A percentile compares a stretch with the other conserved stretches of the same genome.
Conservation (phyloP, 2,113 vertebrate genomes). For the Scatophagus argus region DNA sequence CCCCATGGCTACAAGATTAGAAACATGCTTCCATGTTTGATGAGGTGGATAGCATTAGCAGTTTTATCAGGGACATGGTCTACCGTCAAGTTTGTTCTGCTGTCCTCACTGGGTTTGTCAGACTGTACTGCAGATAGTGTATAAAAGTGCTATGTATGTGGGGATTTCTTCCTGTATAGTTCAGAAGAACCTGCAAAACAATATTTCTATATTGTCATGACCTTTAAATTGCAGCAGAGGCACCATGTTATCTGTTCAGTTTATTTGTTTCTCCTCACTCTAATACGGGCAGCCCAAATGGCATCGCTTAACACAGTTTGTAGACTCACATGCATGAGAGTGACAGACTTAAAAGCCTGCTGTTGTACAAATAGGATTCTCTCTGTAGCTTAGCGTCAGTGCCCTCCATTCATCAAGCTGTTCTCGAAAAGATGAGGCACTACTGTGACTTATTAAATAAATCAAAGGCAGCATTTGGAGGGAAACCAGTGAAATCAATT, state of each 20-base stretch:
- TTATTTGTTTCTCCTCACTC: conserved; percentile 43
- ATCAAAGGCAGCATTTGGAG: conserved; percentile 27
- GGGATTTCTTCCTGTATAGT: not conserved
- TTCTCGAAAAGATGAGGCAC: conserved; percentile 20
- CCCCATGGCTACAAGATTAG: conserved; percentile 57
- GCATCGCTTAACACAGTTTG: conserved; percentile 60
- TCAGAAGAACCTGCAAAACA: not conserved
- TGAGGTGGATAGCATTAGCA: conserved; percentile 46
- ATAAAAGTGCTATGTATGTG: no score
- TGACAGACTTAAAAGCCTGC: conserved; percentile 43
- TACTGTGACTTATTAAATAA: conserved; percentile 28
- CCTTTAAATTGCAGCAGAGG: conserved; percentile 44
- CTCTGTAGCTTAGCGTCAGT: conserved; percentile 28
- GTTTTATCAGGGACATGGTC: conserved; percentile 52
- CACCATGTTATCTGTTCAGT: conserved; percentile 31
- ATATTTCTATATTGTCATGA: conserved; percentile 1
- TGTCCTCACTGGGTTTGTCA: conserved; percentile 25
- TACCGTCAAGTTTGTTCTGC: conserved; percentile 16
- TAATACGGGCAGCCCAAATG: conserved; percentile 41
- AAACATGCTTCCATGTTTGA: conserved; percentile 60
- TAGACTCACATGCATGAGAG: conserved; percentile 7
- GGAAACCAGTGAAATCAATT: conserved; percentile 12
- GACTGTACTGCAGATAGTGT: not conserved
- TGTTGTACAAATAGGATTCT: conserved; percentile 45
- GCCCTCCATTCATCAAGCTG: conserved; percentile 55